These are phyloP conservation scores for Borostomias antarcticus DNA, from an alignment of 2,797 vertebrate genomes.

Conservation along the genomic window DNA sequence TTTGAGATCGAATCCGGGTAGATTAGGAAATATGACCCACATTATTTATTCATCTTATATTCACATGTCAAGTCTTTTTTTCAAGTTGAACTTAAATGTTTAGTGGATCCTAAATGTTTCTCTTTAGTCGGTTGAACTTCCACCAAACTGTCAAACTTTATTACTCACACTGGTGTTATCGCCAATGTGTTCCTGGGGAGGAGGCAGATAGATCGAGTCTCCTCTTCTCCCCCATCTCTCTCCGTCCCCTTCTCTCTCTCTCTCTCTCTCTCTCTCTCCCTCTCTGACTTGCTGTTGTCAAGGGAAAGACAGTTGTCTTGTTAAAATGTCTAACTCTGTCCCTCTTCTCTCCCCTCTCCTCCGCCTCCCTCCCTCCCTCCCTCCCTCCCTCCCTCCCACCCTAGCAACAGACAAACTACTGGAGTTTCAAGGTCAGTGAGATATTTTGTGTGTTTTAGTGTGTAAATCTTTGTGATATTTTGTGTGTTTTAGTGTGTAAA, in stretches of 20 bases:
- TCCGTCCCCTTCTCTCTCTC: conserved; percentile 17
- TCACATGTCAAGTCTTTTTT: conserved; percentile 2
- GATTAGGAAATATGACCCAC: neutral
- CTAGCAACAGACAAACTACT: conserved; percentile 96
- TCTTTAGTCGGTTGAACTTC: neutral
- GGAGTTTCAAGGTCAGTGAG: conserved; percentile 99
- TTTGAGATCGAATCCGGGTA: conserved; percentile 28
- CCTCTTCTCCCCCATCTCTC: conserved; percentile 19
- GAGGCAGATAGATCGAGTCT: conserved; percentile 16
- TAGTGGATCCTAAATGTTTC: neutral
- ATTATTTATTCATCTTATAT: conserved; percentile 25
- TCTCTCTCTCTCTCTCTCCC: neutral
- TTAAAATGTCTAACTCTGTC: conserved; percentile 55
- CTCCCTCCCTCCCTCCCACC: conserved; percentile 9
- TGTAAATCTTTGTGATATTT: conserved; percentile 45
- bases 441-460: conserved; percentile 25
- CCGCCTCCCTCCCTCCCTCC: conserved; percentile 50
- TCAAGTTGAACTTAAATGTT: neutral
- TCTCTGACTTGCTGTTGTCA: conserved; percentile 27
- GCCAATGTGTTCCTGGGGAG: neutral
- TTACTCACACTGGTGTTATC: conserved; percentile 13
- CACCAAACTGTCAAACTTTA: conserved; percentile 14
- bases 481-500: conserved; percentile 8
- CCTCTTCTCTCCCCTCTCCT: conserved; percentile 44
- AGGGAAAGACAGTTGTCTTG: conserved; percentile 36